Evolutionary conservation across 2,888 invertebrate genomes (phyloP).

Genomic region (Alviniconcha strummeri): DNA sequence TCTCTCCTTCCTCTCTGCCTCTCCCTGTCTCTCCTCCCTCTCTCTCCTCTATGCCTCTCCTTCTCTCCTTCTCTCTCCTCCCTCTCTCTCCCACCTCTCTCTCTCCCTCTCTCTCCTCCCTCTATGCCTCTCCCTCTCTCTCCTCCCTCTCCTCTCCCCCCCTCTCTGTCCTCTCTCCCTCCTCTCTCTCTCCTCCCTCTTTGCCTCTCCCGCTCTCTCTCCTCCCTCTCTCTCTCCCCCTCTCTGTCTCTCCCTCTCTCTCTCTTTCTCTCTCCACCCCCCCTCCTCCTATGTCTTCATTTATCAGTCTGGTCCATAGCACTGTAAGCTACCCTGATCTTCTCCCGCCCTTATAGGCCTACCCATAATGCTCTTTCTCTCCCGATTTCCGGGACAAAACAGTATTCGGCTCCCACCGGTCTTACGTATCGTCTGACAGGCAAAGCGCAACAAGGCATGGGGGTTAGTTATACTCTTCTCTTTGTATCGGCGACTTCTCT

Average conservation of each 20-base stretch:
- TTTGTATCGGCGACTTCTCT: background rate
- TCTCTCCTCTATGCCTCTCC: background rate
- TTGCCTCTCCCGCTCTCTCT: background rate
- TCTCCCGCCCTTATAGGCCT: background rate
- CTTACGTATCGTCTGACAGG: no score
- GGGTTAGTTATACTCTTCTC: background rate
- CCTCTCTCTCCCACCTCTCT: background rate
- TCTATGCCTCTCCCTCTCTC: background rate
- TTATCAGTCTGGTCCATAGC: background rate
- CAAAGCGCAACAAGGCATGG: no score
- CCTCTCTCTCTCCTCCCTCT: background rate
- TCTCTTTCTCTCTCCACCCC: background rate
- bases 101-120: background rate
- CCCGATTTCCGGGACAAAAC: no score
- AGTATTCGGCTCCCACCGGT: no score
- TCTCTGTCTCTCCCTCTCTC: background rate
- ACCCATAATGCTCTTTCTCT: no score
- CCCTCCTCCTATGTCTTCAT: background rate
- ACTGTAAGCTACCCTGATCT: background rate
- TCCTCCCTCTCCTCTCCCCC: background rate
- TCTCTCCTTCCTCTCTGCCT: background rate
- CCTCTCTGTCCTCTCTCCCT: background rate
- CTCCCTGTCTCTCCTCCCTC: background rate
- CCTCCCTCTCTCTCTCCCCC: background rate
- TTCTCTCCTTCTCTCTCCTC: background rate